phyloP scores from a whole-genome alignment of 2,888 invertebrate species.

The Pharmacophagus antenor region DNA sequence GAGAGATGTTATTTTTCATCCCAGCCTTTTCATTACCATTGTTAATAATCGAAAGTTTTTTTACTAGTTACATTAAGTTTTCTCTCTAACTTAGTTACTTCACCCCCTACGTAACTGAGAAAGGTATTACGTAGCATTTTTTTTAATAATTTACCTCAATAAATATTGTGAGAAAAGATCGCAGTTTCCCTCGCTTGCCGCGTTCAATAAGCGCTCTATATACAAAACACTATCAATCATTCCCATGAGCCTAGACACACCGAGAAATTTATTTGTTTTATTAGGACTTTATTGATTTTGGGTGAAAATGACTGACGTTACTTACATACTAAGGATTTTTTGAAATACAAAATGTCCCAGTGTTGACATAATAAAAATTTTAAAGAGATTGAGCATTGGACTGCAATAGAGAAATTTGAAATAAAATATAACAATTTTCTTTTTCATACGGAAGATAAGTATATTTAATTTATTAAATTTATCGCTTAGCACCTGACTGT shows the following conservation, averaged over 20 bases:
- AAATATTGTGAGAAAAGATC: constrained; percentile 44
- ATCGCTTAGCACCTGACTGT: neutral
- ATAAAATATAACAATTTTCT: too few species aligned
- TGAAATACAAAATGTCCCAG: too few species aligned
- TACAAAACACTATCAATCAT: constrained; percentile 77
- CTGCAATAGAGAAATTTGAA: too few species aligned
- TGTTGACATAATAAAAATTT: neutral
- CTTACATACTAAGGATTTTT: neutral
- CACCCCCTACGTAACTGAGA: constrained; percentile 1
- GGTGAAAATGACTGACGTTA: constrained; percentile 52
- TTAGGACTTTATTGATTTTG: constrained; percentile 71
- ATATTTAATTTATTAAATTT: neutral
- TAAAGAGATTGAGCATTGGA: too few species aligned
- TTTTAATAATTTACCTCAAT: constrained; percentile 46
- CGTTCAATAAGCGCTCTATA: constrained; percentile 66
- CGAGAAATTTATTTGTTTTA: constrained; percentile 70
- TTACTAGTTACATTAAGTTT: constrained; percentile 10
- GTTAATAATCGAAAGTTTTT: constrained; percentile 34
- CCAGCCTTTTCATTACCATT: constrained; percentile 42
- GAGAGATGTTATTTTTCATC: constrained; percentile 45
- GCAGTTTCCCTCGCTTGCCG: constrained; percentile 47
- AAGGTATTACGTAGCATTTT: constrained; percentile 32
- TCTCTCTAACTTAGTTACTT: constrained; percentile 17
- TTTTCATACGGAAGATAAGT: too few species aligned
- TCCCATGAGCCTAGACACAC: constrained; percentile 58